Evolutionary conservation across 2,888 invertebrate genomes (phyloP).

Genomic region (Athalia circularis): DNA sequence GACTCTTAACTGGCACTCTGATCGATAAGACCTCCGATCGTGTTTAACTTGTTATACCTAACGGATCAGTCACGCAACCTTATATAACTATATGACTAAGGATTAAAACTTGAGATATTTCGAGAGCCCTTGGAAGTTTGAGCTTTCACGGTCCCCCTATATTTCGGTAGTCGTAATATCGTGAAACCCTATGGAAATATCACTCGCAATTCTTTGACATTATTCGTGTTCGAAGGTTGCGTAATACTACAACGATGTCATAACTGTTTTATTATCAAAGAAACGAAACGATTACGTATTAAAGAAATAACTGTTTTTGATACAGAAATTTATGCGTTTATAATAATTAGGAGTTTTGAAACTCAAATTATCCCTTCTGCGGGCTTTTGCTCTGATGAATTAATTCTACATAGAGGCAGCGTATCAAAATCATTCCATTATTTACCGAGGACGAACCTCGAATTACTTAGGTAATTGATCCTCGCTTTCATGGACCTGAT

Average conservation of each 20-base stretch:
- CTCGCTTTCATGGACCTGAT: background rate
- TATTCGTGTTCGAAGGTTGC: background rate
- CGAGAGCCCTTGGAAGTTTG: background rate
- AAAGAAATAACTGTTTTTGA: slow-evolving; percentile 20
- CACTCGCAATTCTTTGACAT: background rate
- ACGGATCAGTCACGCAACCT: slow-evolving; percentile 24
- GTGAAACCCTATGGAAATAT: background rate
- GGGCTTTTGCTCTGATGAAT: background rate
- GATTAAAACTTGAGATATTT: slow-evolving; percentile 21
- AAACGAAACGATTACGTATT: slow-evolving; percentile 25
- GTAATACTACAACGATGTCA: slow-evolving; percentile 38
- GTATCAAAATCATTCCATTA: too few relatives aligned
- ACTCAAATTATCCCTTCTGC: slow-evolving; percentile 21
- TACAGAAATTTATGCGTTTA: background rate
- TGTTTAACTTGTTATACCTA: slow-evolving; percentile 6
- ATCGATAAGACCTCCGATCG: slow-evolving; percentile 21
- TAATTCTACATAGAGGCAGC: too few relatives aligned
- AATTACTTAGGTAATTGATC: background rate
- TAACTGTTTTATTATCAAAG: slow-evolving; percentile 33
- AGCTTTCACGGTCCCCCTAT: slow-evolving; percentile 1
- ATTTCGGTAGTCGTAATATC: background rate
- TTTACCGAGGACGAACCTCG: too few relatives aligned
- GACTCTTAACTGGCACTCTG: slow-evolving; percentile 1
- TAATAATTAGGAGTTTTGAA: background rate
- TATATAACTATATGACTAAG: background rate